Evolutionary conservation across 2,113 vertebrate species (phyloP).

Genomic region (Motacilla alba): DNA sequence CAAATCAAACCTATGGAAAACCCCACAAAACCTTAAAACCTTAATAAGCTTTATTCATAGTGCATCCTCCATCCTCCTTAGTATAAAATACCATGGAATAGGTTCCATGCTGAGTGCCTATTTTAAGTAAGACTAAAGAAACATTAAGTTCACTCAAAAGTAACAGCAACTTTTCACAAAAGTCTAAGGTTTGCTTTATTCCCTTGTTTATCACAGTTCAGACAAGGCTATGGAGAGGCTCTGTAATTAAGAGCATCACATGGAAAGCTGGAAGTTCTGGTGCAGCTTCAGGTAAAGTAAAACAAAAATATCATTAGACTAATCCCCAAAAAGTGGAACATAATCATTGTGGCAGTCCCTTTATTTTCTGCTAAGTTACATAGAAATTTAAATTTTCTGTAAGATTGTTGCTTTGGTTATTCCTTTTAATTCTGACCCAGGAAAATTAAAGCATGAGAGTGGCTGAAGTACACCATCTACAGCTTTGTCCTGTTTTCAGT

Average conservation of each 20-base stretch:
- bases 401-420: not conserved
- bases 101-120: not conserved
- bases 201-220: not conserved
- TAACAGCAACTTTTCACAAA: not conserved
- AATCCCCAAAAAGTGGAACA: not conserved
- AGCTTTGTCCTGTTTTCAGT: not conserved
- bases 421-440: not conserved
- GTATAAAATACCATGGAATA: not conserved
- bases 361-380: not conserved
- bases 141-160: not conserved
- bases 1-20: not conserved
- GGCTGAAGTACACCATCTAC: not conserved
- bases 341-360: not conserved
- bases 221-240: not conserved
- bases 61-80: not conserved
- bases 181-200: not conserved
- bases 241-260: not conserved
- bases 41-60: not conserved
- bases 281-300: not conserved
- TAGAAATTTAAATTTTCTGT: not conserved
- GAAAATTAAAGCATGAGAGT: not conserved
- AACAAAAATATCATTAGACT: not conserved
- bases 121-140: not conserved
- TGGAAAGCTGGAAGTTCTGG: not conserved
- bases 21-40: not conserved